Evolutionary conservation across 2,888 invertebrate species (phyloP), one percentile per base, ranked within the genome.

Genomic region (Trissolcus japonicus): DNA sequence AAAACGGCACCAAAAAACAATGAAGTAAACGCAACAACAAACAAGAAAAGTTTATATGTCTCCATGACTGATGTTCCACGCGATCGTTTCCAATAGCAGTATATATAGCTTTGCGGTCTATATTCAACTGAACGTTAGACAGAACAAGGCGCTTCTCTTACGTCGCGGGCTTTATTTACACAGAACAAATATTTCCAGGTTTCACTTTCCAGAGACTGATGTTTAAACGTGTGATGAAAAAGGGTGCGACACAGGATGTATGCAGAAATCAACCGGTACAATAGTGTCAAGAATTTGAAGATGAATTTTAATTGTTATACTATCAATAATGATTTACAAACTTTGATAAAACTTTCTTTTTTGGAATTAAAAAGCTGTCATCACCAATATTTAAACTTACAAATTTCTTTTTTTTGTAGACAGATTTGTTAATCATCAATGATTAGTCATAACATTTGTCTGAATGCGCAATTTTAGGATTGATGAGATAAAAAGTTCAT

Each of bases 201-300:
- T 84, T 84, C 83, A 82, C 85, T 81, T 61, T 62, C 48, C 51
- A 63, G 53, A 62, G 67, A 59, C 68, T 67, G 61, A 61, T 85
- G 81, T 85, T 86, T 85, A 81, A 35, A 81, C 16, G 74, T 83
- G 78, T 81, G 82, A 82, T 78, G 78, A 73, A 79, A 72, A 72
- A 74, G 80, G 85, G 83, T 74, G 85, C 82, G 84, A 78, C 78
- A 59, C 66, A 84, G 84, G 83, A 83, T 84, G 84, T 86, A 80
- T 82, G 81, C 81, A 86, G 86, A 86, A 85, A 86, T 85, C 84
- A 80, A 76, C 78, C 65, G 79, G 72, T 46, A 61, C 78, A 69
- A 72, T 29, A 53, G 53, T 66, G 50, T 66, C 19, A 51, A 14
- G 61, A 59, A 71, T 76, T 67, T 25, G n/a, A 40, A 50, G 4